Conservation (phyloP, 2,888 invertebrate species). For the Chloroclysta siterata region DNA sequence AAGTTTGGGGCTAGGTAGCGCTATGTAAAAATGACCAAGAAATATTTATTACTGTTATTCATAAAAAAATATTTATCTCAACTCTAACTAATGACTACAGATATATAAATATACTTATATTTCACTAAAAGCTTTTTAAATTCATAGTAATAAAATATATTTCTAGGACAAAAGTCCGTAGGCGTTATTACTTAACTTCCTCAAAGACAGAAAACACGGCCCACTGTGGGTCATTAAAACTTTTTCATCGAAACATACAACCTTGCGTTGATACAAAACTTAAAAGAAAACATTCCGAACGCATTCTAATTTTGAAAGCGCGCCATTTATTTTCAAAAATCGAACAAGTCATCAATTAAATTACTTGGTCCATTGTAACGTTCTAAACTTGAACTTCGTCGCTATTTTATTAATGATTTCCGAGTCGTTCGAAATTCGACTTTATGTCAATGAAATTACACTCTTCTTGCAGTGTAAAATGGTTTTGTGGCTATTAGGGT, state of each 20-base stretch:
- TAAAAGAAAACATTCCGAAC: conserved; percentile 38
- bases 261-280: conserved; percentile 14
- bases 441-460: conserved; percentile 28
- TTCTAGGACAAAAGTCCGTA: neutral
- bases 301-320: conserved; percentile 55
- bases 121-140: no score
- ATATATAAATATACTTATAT: no score
- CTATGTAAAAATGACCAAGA: no score
- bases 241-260: conserved; percentile 26
- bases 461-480: conserved; percentile 15
- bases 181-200: neutral
- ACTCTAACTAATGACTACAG: no score
- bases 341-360: conserved; percentile 83
- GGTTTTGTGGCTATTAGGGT: conserved; percentile 36
- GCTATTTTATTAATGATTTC: conserved; percentile 18
- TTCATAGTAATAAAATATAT: neutral
- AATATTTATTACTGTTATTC: no score
- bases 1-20: no score
- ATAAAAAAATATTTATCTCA: no score
- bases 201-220: neutral
- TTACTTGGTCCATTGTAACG: conserved; percentile 76
- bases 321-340: conserved; percentile 75
- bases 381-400: conserved; percentile 42
- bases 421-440: conserved; percentile 17
- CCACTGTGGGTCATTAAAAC: conserved; percentile 19